Base-by-base conservation (phyloP, 2,888 invertebrate genomes). In the Meteorus colon region DNA sequence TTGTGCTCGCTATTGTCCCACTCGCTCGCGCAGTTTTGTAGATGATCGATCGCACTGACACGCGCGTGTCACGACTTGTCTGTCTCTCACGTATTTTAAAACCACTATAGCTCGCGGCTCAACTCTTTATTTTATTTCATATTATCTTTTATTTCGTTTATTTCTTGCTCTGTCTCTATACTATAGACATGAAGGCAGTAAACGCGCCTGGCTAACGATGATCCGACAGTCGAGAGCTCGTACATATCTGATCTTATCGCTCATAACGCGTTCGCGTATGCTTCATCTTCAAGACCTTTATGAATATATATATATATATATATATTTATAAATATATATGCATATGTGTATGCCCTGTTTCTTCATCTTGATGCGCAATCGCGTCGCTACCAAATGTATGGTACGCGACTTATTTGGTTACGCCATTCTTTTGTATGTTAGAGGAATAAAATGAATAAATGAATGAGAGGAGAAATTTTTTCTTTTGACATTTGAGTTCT, bases 1-100 rank as follows among this genome's bases (percentile, higher is more conserved):
- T 55, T 55, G 16, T 48, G 16, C n/a, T 48, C 4, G 12, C 69
- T 59, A 86, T 87, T 86, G 87, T 86, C 84, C 84, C 84, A 81
- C 78, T 55, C 10, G n/a, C 55, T 63, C 81, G 78, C 82, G 77
- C 16, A 31, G 29, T 83, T 83, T 85, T 84, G 84, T 83, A 84
- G 84, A 87, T 88, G 89, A 89, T 89, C 86, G 89, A 89, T 89
- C 84, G 86, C 85, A 84, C 83, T 84, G 82, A 83, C 81, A 81
- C 84, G 82, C 81, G 78, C 79, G 80, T 79, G 79, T 79, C 81
- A 78, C 77, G 77, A 62, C 48, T 72, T 75, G 63, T 73, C 16
- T 70, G 59, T 67, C 66, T 51, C 67, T 74, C 67, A 73, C 63
- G 74, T 65, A 72, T 72, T 72, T 65, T 37, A 72, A 60, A 62